phyloP scores from a whole-genome alignment of 1,140 invertebrate genomes.

The Dysdera silvatica region DNA sequence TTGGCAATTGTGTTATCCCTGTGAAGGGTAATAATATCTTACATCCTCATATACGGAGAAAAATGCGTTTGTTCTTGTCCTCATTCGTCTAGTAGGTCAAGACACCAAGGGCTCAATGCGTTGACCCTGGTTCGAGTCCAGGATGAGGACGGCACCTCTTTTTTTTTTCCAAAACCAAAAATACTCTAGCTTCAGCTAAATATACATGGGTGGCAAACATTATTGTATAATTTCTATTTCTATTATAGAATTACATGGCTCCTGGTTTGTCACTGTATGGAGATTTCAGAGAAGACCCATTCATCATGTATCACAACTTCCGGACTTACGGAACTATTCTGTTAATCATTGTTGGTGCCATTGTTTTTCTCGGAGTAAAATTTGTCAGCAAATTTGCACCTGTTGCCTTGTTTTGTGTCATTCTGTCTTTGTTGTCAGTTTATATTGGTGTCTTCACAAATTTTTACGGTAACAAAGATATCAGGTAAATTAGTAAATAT shows the following conservation, averaged over 20 bases:
- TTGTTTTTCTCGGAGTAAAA: constrained; percentile 94
- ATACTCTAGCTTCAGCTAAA: not conserved
- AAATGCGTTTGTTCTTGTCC: too few relatives aligned
- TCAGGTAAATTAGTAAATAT: constrained; percentile 73
- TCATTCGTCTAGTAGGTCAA: too few relatives aligned
- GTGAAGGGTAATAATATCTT: too few relatives aligned
- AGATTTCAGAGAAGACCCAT: constrained; percentile 73
- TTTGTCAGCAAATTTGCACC: constrained; percentile 99
- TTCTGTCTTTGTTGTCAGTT: constrained; percentile 88
- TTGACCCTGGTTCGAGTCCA: too few relatives aligned
- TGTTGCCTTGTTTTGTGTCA: constrained; percentile 88
- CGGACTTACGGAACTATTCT: constrained; percentile 88
- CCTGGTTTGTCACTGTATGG: constrained; percentile 89
- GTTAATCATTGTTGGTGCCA: constrained; percentile 79
- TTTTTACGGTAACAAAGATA: constrained; percentile 76
- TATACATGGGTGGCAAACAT: too few relatives aligned
- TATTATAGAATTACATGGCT: constrained; percentile 75
- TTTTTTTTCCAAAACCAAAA: too few relatives aligned
- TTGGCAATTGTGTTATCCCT: too few relatives aligned
- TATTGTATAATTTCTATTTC: constrained; percentile 1
- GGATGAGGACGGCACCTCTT: too few relatives aligned
- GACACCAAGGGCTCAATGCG: too few relatives aligned
- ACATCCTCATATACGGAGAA: too few relatives aligned
- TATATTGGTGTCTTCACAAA: constrained; percentile 94
- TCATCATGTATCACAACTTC: constrained; percentile 95